Percentiles rank a stretch among this genome's conserved stretches.
Evolutionary conservation across 2,113 vertebrate genomes (phyloP).

Genomic region (Suncus etruscus): DNA sequence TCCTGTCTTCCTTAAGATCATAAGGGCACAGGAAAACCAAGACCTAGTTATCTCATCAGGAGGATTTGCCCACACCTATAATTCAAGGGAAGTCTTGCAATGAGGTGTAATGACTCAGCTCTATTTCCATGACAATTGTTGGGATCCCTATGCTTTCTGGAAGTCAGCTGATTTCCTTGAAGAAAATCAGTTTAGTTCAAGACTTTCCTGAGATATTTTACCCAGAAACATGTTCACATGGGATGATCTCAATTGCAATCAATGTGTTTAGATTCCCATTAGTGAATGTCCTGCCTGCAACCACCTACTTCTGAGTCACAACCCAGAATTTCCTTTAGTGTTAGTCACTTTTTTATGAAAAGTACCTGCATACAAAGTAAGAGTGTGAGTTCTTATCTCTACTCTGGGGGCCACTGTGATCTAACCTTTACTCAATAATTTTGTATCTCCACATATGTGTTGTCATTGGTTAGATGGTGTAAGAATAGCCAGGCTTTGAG

Average conservation of each 20-base stretch:
- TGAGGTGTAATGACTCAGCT: neutral
- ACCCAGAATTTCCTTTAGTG: neutral
- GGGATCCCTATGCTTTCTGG: neutral
- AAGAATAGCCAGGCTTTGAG: neutral
- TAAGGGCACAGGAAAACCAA: neutral
- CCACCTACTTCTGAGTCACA: neutral
- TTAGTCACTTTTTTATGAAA: neutral
- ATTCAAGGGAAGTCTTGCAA: neutral
- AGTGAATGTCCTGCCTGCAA: neutral
- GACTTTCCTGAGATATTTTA: neutral
- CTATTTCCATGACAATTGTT: neutral
- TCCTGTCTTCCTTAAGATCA: neutral
- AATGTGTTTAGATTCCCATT: neutral
- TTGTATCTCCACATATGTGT: neutral
- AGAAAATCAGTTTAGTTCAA: neutral
- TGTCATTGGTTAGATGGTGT: neutral
- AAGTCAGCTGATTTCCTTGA: neutral
- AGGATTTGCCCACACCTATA: neutral
- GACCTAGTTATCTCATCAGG: neutral
- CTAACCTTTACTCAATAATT: neutral
- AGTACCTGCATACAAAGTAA: neutral
- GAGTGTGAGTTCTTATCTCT: neutral
- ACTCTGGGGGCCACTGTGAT: too few species aligned
- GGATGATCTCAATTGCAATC: neutral
- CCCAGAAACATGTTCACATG: neutral